Evolutionary conservation across 2,797 vertebrate genomes (phyloP), one percentile per base, ranked within the genome.

Genomic region (Heliangelus exortis): DNA sequence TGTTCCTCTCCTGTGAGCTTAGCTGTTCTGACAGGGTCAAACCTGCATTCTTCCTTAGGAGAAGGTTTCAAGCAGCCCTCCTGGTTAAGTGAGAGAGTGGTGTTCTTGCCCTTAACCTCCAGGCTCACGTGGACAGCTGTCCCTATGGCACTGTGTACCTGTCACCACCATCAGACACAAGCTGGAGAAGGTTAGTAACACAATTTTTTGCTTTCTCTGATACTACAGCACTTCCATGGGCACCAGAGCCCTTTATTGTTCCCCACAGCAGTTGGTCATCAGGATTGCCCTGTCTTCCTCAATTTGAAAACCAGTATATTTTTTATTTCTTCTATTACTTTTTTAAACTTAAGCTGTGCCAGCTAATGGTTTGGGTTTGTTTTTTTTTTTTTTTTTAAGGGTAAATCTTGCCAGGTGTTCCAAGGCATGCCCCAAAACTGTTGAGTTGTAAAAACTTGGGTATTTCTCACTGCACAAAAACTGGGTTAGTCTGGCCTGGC

Each of bases 61-160:
- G 10, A 9, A 55, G 54, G 19, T 68, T 54, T 63, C 55, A 28
- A 31, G 3, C 22, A 87, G 71, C 28, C 25, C 26, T 65, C 20
- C 80, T 89, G 1, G 59, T 55, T 41, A 14, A 54, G 39, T 31
- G 81, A 72, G 45, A 12, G 28, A 19, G 39, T 68, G 82, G 3
- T 31, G 87, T 62, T 89, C 9, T 76, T 68, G 61, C 57, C 98
- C 99, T 99, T 99, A 97, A 99, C 98, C 88, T 59, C 18, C 17
- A 80, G 59, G 31, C 63, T 94, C 97, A 99, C 99, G 99, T 99
- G 90, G 99, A 99, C 98, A 99, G 99, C 98, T 99, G 99, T 96
- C 99, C 99, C 5, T 99, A 99, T 10, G 98, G 99, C 96, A 98
- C 99, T 5, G 98, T 99, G 96, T 99, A 99, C 94, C 98, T 99